phyloP scores from a whole-genome alignment of 2,888 invertebrate genomes.

The Caenorhabditis sulstoni region DNA sequence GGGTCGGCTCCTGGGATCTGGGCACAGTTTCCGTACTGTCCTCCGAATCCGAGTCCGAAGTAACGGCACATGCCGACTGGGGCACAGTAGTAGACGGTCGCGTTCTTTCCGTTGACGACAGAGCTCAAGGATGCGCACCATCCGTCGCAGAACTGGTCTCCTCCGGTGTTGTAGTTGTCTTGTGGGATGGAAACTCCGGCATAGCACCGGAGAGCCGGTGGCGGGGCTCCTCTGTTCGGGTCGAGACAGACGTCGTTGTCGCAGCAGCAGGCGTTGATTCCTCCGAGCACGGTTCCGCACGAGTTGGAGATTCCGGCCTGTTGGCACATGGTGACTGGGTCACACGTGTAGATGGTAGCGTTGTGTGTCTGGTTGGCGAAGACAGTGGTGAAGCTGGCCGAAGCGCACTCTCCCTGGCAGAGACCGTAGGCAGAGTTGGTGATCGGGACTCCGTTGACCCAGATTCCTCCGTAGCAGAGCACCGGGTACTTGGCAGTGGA shows the following conservation, averaged over 20 bases:
- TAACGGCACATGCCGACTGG: slow-evolving; percentile 63
- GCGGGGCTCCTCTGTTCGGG: slow-evolving; percentile 55
- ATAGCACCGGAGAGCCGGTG: slow-evolving; percentile 54
- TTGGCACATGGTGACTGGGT: slow-evolving; percentile 54
- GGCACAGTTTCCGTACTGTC: slow-evolving; percentile 62
- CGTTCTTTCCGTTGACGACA: slow-evolving; percentile 62
- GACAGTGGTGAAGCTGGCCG: slow-evolving; percentile 52
- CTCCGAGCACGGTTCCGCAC: slow-evolving; percentile 52
- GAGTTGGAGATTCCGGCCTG: slow-evolving; percentile 52
- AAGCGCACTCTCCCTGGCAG: slow-evolving; percentile 68
- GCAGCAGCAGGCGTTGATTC: slow-evolving; percentile 62
- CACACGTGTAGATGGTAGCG: slow-evolving; percentile 64
- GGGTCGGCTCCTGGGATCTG: slow-evolving; percentile 60
- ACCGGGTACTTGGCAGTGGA: slow-evolving; percentile 67
- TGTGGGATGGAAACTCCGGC: slow-evolving; percentile 63
- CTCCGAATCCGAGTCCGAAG: slow-evolving; percentile 67
- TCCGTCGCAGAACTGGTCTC: slow-evolving; percentile 67
- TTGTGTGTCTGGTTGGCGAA: slow-evolving; percentile 43
- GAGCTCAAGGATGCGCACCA: slow-evolving; percentile 65
- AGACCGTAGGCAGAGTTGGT: slow-evolving; percentile 57
- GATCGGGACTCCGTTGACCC: slow-evolving; percentile 63
- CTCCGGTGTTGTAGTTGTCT: slow-evolving; percentile 64
- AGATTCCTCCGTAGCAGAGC: slow-evolving; percentile 65
- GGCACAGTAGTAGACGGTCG: slow-evolving; percentile 66
- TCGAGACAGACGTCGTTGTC: slow-evolving; percentile 60